These are phyloP conservation scores for Gastrophryne carolinensis DNA, from an alignment of 2,797 vertebrate genomes.

Conservation along the genomic window DNA sequence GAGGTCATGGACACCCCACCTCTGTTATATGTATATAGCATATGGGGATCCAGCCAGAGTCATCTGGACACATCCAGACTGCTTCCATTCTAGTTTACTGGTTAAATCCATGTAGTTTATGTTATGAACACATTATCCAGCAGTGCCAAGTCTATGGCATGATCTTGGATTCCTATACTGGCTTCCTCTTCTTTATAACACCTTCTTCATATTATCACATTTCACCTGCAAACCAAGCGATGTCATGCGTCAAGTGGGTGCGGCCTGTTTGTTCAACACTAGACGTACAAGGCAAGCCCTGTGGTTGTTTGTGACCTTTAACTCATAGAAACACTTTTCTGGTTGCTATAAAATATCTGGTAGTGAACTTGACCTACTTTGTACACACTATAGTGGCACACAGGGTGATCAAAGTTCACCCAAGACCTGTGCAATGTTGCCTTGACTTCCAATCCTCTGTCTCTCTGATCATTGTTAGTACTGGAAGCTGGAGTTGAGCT, in stretches of 20 bases:
- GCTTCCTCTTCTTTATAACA: not conserved
- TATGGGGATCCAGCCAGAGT: no score
- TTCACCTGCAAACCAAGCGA: not conserved
- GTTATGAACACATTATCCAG: not conserved
- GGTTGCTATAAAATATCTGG: not conserved
- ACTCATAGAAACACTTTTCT: not conserved
- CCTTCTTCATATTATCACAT: not conserved
- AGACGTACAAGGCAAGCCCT: not conserved
- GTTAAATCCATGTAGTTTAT: not conserved
- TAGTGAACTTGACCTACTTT: no score
- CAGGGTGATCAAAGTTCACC: no score
- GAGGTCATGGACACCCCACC: no score
- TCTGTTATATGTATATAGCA: no score
- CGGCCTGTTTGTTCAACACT: not conserved
- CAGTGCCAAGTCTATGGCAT: not conserved
- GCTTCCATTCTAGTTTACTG: not conserved
- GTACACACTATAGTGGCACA: no score
- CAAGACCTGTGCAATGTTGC: no score
- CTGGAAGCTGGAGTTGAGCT: not conserved
- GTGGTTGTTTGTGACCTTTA: not conserved
- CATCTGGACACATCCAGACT: no score
- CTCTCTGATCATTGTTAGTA: not conserved
- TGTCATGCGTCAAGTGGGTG: not conserved
- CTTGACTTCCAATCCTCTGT: not conserved
- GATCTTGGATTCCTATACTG: not conserved